These are phyloP conservation scores for Ochropacha duplaris DNA, from an alignment of 2,888 invertebrate species.

Conservation along the genomic window DNA sequence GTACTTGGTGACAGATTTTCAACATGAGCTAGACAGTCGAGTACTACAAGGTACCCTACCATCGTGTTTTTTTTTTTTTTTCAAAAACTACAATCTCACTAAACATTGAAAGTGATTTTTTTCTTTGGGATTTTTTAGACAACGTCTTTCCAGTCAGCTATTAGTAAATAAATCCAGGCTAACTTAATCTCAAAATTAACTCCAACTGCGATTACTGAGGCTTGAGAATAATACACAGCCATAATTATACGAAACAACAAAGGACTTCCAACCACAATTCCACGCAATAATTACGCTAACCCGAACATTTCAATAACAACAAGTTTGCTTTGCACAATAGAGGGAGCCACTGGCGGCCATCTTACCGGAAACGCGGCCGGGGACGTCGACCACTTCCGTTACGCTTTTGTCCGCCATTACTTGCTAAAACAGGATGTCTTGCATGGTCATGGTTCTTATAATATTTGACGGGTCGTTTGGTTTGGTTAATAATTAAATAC, in stretches of 20 bases:
- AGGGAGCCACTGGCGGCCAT: constrained; percentile 29
- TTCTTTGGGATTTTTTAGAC: too few species aligned
- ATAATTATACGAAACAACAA: background rate
- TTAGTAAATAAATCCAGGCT: background rate
- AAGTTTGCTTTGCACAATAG: constrained; percentile 30
- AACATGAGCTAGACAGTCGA: too few species aligned
- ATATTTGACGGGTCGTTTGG: too few species aligned
- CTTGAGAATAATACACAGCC: background rate
- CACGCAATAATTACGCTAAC: background rate
- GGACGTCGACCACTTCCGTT: constrained; percentile 31
- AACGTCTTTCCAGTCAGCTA: too few species aligned
- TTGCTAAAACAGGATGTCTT: background rate
- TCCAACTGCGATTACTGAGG: background rate
- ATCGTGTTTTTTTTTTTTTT: too few species aligned
- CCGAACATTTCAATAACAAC: constrained; percentile 11
- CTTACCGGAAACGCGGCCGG: constrained; percentile 33
- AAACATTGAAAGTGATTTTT: too few species aligned
- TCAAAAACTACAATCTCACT: too few species aligned
- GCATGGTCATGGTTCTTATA: background rate
- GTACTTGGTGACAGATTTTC: too few species aligned
- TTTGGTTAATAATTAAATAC: too few species aligned
- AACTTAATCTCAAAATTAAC: background rate
- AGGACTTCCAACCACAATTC: background rate
- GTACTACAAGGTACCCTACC: too few species aligned
- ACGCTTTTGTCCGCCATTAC: constrained; percentile 30